phyloP scores from a whole-genome alignment of 2,113 vertebrate genomes.

The Trochalopteron elliotii region DNA sequence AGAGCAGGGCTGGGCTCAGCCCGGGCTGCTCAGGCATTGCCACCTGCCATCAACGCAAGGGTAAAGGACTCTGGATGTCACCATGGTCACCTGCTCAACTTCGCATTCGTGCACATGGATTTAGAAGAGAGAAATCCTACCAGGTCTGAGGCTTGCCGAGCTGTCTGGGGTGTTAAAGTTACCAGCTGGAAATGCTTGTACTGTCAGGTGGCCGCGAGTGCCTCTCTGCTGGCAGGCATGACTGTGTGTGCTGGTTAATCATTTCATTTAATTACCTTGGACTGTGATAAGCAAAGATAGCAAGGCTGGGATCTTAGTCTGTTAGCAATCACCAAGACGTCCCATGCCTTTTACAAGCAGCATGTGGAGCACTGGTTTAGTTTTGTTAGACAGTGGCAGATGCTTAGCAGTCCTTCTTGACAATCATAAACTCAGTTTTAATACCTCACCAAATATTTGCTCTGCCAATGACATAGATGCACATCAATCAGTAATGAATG shows the following conservation, averaged over 20 bases:
- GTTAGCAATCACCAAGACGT: background rate
- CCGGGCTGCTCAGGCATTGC: accelerated
- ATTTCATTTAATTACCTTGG: conserved; percentile 17
- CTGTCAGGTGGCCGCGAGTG: background rate
- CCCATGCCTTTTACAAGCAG: background rate
- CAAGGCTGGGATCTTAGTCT: background rate
- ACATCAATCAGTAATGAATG: background rate
- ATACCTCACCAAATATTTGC: conserved; percentile 7
- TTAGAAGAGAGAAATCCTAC: background rate
- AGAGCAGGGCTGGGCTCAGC: background rate
- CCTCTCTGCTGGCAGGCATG: background rate
- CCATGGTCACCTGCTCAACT: accelerated
- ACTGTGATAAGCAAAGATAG: conserved; percentile 18
- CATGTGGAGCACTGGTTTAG: background rate
- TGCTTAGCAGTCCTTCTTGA: background rate
- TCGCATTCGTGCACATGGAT: background rate
- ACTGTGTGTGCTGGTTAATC: background rate
- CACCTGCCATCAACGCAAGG: background rate
- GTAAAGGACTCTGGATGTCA: background rate
- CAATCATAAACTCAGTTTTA: background rate
- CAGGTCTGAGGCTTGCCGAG: background rate
- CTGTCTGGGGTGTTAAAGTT: background rate
- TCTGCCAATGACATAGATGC: background rate
- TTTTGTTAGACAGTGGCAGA: conserved; percentile 15
- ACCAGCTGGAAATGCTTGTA: background rate